Evolutionary conservation across 2,888 invertebrate genomes (phyloP).

Genomic region (Phoronis australis): DNA sequence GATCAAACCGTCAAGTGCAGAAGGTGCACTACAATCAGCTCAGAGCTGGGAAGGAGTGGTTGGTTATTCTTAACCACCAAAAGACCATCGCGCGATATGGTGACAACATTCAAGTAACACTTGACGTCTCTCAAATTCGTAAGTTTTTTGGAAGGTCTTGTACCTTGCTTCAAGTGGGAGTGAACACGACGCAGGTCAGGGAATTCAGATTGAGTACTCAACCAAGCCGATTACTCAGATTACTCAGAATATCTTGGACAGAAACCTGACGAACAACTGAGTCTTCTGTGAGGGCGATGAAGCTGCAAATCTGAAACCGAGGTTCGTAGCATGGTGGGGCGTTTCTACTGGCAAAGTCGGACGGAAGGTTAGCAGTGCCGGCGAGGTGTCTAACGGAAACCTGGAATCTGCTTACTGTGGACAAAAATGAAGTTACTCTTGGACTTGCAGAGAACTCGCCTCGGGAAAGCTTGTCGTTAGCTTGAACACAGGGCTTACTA

Average conservation of each 20-base stretch:
- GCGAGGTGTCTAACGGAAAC: constrained; percentile 6
- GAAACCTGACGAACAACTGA: constrained; percentile 7
- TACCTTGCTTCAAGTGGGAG: too few relatives aligned
- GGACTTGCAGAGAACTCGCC: constrained; percentile 19
- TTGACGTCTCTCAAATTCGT: constrained; percentile 20
- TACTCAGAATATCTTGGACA: constrained; percentile 3
- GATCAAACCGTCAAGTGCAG: too few relatives aligned
- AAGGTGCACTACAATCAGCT: too few relatives aligned
- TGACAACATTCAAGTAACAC: constrained; percentile 14
- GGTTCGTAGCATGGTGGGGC: constrained; percentile 12
- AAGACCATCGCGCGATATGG: constrained; percentile 19
- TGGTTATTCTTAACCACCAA: constrained; percentile 16
- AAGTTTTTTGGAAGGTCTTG: constrained; percentile 13
- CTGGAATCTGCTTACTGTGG: constrained; percentile 13
- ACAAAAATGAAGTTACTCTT: constrained; percentile 11
- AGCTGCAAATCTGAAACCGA: constrained; percentile 12
- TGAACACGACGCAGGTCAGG: constrained; percentile 20
- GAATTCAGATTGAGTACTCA: constrained; percentile 13
- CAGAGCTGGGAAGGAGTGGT: too few relatives aligned
- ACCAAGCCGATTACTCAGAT: constrained; percentile 8
- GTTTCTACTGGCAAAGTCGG: constrained; percentile 14
- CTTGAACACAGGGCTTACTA: constrained; percentile 16
- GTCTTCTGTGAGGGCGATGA: constrained; percentile 3
- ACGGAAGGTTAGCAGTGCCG: constrained; percentile 9
- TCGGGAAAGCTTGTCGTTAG: constrained; percentile 10